Base-by-base conservation (phyloP, 2,888 invertebrate species). In the Argyresthia goedartella region DNA sequence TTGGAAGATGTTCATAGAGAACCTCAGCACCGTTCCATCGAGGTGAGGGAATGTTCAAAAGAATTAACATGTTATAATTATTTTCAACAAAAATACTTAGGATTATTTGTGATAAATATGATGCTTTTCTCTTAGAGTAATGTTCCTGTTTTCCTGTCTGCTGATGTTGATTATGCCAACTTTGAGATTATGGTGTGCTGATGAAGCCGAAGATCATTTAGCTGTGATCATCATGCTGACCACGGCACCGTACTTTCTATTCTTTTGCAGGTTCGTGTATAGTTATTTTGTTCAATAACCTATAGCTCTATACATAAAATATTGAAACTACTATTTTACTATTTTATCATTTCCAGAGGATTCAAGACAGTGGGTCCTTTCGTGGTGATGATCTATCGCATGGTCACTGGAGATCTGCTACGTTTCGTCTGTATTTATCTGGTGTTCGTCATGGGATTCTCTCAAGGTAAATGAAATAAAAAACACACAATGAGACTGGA, bases 361-460 rank as follows among this genome's bases (percentile, higher is more conserved):
- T 97, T 99, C 78, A 97, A 97, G 80, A 96, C 98, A 0, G 98
- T 99, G 1, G 99, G 99, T 4, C 99, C 99, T 0, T 99, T 99
- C 90, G 99, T 99, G n/a, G 96, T 98, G 60, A 99, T 99, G 98
- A 97, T 99, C 62, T 99, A 99, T 81, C 91, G 98, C 59, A 99
- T 99, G 97, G 95, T 99, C 49, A 94, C 95, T 90, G 97, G 98
- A 53, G 99, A 99, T 81, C 88, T 99, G 35, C 86, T 98, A 33
- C 90, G 99, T 58, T 99, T 99, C 77, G 97, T 98, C 56, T 93
- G 95, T 49, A 99, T 99, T 69, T 99, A 99, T 73, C 85, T 97
- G 57, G 97, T 99, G 4, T 99, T 99, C 72, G 95, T 99, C 6
- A 93, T 98, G 91, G 96, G 96, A 54, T 99, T 99, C 71, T 97